phyloP scores from a whole-genome alignment of 2,113 vertebrate genomes.

The Chionomys nivalis region DNA sequence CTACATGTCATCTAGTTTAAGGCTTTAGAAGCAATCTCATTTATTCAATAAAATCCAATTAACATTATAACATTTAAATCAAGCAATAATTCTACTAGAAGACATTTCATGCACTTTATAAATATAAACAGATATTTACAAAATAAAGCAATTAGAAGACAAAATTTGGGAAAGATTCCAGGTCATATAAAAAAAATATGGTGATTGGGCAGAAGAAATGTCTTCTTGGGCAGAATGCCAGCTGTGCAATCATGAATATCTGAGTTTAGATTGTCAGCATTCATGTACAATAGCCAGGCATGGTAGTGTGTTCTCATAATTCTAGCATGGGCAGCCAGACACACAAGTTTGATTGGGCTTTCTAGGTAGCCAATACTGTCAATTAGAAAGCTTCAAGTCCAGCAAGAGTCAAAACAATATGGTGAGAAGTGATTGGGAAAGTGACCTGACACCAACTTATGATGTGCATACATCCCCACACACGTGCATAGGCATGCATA shows the following conservation, averaged over 20 bases:
- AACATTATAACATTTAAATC: not conserved
- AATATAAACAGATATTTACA: not conserved
- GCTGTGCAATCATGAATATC: not conserved
- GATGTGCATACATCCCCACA: not conserved
- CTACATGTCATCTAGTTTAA: not conserved
- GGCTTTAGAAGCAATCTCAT: not conserved
- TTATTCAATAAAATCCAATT: constrained; percentile 22
- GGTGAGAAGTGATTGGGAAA: not conserved
- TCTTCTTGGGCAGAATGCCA: not conserved
- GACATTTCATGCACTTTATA: not conserved
- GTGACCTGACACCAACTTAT: not conserved
- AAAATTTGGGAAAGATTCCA: constrained; percentile 21
- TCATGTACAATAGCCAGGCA: not conserved
- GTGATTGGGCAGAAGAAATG: not conserved
- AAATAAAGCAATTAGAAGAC: constrained; percentile 13
- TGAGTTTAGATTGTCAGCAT: not conserved
- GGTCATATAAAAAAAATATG: not conserved
- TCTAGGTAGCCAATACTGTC: not conserved
- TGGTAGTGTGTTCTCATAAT: not conserved
- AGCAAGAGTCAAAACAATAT: not conserved
- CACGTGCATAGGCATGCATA: not conserved
- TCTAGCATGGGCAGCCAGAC: not conserved
- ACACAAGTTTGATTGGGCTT: not conserved
- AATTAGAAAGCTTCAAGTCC: not conserved
- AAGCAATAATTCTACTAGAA: not conserved